Conservation (phyloP, 2,797 vertebrate species). For the Spatula clypeata region DNA sequence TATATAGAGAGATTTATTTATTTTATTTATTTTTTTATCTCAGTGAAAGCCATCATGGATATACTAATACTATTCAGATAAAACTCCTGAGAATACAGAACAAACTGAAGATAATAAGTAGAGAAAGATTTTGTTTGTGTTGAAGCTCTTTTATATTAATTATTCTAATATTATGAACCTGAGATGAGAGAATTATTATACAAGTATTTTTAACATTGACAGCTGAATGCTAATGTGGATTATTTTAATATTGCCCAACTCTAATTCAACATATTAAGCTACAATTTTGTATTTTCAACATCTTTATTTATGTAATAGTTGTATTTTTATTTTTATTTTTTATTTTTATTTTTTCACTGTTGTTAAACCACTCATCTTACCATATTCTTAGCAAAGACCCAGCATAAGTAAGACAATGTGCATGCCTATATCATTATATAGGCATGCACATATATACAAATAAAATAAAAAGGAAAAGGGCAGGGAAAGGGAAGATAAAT, state of each 20-base stretch:
- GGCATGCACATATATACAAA: too few relatives aligned
- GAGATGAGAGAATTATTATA: not conserved
- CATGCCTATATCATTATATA: too few relatives aligned
- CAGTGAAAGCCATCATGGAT: rapidly evolving
- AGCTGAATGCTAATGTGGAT: not conserved
- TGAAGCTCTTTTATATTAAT: constrained; percentile 16
- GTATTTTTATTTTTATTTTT: not conserved
- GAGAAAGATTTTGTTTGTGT: not conserved
- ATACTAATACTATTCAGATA: not conserved
- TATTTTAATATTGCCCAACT: not conserved
- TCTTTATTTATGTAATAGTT: not conserved
- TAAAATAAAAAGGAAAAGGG: not conserved
- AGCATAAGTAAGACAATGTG: not conserved
- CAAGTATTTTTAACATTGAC: constrained; percentile 4
- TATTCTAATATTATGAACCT: constrained; percentile 10
- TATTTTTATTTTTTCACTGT: not conserved
- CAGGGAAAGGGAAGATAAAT: not conserved
- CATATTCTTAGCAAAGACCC: not conserved
- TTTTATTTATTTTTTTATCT: not conserved
- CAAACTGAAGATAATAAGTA: not conserved
- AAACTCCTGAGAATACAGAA: not conserved
- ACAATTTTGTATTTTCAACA: not conserved
- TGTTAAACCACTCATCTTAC: not conserved
- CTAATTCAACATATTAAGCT: not conserved
- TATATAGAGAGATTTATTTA: not conserved